Base-by-base conservation (phyloP, 2,888 invertebrate species). In the Lasius platythorax region DNA sequence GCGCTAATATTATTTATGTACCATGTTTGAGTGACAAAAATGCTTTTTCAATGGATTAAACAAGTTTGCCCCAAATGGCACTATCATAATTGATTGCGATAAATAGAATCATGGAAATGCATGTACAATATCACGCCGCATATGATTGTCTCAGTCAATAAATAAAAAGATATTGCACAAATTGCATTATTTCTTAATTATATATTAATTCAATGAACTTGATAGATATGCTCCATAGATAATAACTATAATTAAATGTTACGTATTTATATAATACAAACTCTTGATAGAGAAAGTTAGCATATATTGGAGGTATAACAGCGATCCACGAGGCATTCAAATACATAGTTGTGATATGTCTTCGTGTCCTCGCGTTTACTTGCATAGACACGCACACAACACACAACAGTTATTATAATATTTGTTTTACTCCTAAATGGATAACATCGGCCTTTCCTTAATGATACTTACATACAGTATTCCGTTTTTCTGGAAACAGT, bases 401-500 rank as follows among this genome's bases (percentile, higher is more conserved):
- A 23, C 23, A 23, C 74, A 70, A 58, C 66, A 78, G 56, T 81
- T 87, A 86, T 28, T 33, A 46, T 11, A 70, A 74, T 37, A 58
- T 66, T 75, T 84, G 23, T 83, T 84, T 76, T 50, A 64, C 82
- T 85, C 73, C 87, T 88, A 90, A 92, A 94, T 95, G 94, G 93
- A 93, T 93, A 93, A 92, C 95, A 92, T 95, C 95, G 94, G 93
- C 95, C 95, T 95, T 93, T 90, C 94, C 95, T 95, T 95, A 91
- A 92, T 83, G 86, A 82, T 64, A 85, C 33, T 33, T 76, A 63
- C 50, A 70, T 74, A 82, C 82, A 83, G 61, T 82, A 83, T 84
- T 76, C 72, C 61, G 84, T 56, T 81, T 73, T 63, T 85, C 68
- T 67, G 78, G 87, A 87, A 85, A 87, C 82, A 79, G 88, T 66